A percentile compares a stretch with the other conserved stretches of the same genome.
Conservation (phyloP, 1,140 invertebrate species). For the Augochlora pura region DNA sequence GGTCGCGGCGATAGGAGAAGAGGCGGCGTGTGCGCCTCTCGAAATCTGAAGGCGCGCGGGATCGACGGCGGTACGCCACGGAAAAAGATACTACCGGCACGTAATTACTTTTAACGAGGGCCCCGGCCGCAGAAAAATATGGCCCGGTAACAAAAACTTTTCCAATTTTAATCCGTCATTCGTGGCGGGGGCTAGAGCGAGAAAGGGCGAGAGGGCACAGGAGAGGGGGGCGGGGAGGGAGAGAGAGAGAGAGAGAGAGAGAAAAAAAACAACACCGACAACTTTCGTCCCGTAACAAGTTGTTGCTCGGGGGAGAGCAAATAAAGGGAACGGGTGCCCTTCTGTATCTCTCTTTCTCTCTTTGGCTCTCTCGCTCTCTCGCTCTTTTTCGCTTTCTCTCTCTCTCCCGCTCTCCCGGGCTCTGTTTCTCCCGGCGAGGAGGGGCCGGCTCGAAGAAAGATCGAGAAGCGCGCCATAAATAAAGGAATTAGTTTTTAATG, state of each 20-base stretch:
- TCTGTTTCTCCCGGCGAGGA: neutral
- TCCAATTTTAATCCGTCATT: constrained; percentile 73
- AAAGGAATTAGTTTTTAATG: constrained; percentile 72
- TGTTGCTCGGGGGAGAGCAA: constrained; percentile 60
- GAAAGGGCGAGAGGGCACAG: neutral
- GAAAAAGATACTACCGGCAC: constrained; percentile 43
- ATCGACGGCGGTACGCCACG: constrained; percentile 16
- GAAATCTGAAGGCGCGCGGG: constrained; percentile 10
- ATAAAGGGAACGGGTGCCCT: constrained; percentile 51
- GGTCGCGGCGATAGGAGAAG: neutral
- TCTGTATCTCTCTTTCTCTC: neutral
- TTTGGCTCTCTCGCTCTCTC: too few species aligned
- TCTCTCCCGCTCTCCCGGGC: too few species aligned
- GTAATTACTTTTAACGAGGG: constrained; percentile 68
- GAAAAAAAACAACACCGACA: constrained; percentile 31
- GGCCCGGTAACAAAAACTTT: constrained; percentile 67
- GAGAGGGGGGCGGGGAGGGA: neutral
- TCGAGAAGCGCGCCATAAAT: constrained; percentile 59
- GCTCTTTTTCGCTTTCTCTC: too few species aligned
- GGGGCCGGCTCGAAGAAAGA: constrained; percentile 34
- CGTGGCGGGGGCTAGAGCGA: constrained; percentile 39
- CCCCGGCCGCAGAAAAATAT: constrained; percentile 62
- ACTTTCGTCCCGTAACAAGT: constrained; percentile 66
- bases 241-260: neutral
- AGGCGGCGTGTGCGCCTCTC: neutral